Base-by-base conservation (phyloP, 2,113 vertebrate species). In the Serinus canaria region DNA sequence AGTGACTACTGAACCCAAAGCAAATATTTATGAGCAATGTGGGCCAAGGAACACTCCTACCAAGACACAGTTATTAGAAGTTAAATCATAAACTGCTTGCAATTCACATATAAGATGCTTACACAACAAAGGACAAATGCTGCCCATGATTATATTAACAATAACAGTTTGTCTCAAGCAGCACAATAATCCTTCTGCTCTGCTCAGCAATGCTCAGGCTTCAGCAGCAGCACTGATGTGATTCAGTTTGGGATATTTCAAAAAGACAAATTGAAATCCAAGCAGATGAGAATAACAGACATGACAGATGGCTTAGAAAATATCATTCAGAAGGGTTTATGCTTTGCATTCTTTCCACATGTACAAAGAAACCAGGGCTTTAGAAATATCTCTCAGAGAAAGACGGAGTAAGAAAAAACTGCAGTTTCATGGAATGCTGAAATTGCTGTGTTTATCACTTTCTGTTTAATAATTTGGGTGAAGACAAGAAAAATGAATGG, bases 221-320 rank as follows among this genome's bases (percentile, higher is more conserved):
- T 73, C 84, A 46, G 35, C 46, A 77, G 63, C 41, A 90, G 63
- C 59, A 83, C 79, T 46, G 59, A 93, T 33, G 33, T 39, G 79
- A 90, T 90, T 90, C 67, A n/a, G 25, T 70, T 31, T 67, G 69
- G 68, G 76, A 90, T 86, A 86, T 93, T 93, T 90, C 35, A 47
- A 88, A 93, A 77, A 92, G 86, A 92, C 20, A 93, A 83, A 92
- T 9, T 78, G 83, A 76, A 92, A 95, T 52, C 23, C 64, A 86
- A 81, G 76, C 43, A 89, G 64, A 89, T 83, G 73, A 94, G 68
- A 96, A 88, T 43, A 93, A 88, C 44, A 35, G 39, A 67, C 56
- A 83, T 70, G 80, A 92, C 73, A 94, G 91, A 62, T 2, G 27
- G 73, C 49, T 67, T 70, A 33, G 55, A 86, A 93, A 90, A 75